Conservation (phyloP, 1,140 invertebrate species). For the Drosophila kanapiae region DNA sequence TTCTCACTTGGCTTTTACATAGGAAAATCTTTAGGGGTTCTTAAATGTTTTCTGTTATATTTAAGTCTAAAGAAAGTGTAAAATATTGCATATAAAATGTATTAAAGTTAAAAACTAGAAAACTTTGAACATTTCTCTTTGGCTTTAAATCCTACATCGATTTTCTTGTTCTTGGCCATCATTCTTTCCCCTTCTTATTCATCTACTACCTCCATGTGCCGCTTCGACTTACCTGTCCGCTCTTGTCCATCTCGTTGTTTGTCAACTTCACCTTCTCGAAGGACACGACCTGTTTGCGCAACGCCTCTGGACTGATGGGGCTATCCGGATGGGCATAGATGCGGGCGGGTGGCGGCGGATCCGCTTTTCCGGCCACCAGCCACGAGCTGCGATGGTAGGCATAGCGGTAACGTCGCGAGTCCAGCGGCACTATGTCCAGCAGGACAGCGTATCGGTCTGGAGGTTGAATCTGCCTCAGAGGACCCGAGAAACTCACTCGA, state of each 20-base stretch:
- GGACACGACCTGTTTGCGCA: conserved; percentile 98
- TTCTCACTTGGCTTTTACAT: not conserved
- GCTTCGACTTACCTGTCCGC: conserved; percentile 94
- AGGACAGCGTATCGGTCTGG: conserved; percentile 95
- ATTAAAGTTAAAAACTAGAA: not conserved
- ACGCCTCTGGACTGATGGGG: conserved; percentile 97
- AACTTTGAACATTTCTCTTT: not conserved
- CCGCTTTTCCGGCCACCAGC: conserved; percentile 99
- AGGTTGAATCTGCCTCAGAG: conserved; percentile 88
- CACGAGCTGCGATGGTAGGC: conserved; percentile 99
- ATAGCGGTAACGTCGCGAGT: conserved; percentile 98
- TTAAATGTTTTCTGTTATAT: no score
- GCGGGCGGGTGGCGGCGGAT: conserved; percentile 96
- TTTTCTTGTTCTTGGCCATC: not conserved
- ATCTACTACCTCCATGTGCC: not conserved
- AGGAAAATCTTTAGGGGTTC: no score
- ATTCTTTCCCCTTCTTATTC: not conserved
- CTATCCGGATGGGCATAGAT: conserved; percentile 99
- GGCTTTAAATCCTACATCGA: not conserved
- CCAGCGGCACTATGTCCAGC: conserved; percentile 98
- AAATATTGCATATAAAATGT: not conserved
- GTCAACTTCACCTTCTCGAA: conserved; percentile 99
- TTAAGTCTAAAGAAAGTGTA: no score
- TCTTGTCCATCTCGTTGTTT: conserved; percentile 99
- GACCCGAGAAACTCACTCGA: conserved; percentile 95